phyloP scores from a whole-genome alignment of 2,797 vertebrate genomes.

The Streptopelia turtur region DNA sequence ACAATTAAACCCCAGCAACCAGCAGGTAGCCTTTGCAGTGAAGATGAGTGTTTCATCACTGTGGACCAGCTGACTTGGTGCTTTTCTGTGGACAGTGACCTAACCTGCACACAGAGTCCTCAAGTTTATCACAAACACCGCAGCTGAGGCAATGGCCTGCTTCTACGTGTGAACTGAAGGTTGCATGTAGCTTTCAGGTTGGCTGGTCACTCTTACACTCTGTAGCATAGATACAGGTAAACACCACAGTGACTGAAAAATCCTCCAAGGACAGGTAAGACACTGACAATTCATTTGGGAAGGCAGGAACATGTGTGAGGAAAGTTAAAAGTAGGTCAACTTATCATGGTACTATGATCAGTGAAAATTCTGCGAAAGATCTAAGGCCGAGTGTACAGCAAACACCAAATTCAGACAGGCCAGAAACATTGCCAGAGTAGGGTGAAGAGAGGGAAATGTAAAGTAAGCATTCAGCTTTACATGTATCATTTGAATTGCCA shows the following conservation, averaged over 20 bases:
- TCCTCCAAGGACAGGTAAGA: neutral
- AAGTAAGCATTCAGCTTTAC: neutral
- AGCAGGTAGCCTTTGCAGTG: neutral
- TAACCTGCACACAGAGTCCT: neutral
- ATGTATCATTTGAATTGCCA: neutral
- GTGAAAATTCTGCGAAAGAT: neutral
- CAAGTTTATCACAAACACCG: neutral
- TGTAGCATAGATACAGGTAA: neutral
- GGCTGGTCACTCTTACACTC: neutral
- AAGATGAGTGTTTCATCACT: neutral
- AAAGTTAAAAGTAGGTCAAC: neutral
- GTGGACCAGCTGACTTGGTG: neutral
- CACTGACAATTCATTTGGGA: neutral
- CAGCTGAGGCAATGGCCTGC: neutral
- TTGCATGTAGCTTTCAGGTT: neutral
- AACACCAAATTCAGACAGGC: neutral
- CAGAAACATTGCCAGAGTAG: neutral
- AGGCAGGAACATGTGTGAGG: neutral
- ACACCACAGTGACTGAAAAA: neutral
- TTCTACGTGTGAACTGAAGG: neutral
- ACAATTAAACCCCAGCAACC: neutral
- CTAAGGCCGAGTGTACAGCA: neutral
- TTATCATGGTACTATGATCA: neutral
- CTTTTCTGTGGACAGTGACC: neutral
- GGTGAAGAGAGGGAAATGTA: neutral